Base-by-base conservation (phyloP, 1,140 invertebrate species). In the Sycophaga agraensis region DNA sequence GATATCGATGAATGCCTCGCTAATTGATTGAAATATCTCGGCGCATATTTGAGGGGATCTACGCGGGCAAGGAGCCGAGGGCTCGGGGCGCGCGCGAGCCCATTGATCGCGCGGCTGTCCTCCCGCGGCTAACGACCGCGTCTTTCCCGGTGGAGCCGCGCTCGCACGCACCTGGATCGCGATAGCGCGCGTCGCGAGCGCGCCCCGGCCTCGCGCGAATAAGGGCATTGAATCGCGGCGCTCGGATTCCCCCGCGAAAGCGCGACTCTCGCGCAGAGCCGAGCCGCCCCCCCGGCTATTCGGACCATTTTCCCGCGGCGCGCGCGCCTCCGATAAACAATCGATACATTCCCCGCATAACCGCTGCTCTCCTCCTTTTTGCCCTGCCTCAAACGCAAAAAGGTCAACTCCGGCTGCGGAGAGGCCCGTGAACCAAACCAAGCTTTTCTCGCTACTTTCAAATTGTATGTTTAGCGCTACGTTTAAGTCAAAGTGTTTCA, bases 211-310 rank as follows among this genome's bases (percentile, higher is more conserved):
- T 24, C 45, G 60, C 48, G 37, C 35, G 62, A 74, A 75, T 74
- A 75, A 74, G 73, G 74, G 67, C 67, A 73, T 73, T 70, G 69
- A 75, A 74, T 71, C 68, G 69, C n/a, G n/a, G n/a, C n/a, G n/a
- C n/a, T n/a, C n/a, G n/a, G n/a, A n/a, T n/a, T n/a, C n/a, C n/a
- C n/a, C n/a, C n/a, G n/a, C n/a, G n/a, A n/a, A n/a, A n/a, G 61
- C 14, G 70, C 70, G 70, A 71, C 68, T 69, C 28, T 54, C 45
- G 11, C 16, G 35, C 14, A 6, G 35, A n/a, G 26, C 31, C 51
- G 45, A n/a, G n/a, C 14, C 17, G 19, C 54, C 45, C 51, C n/a
- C n/a, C n/a, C n/a, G n/a, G n/a, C n/a, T n/a, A n/a, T n/a, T n/a
- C n/a, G n/a, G n/a, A n/a, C n/a, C n/a, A n/a, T n/a, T 48, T 54